Conservation (phyloP, 2,888 invertebrate species). For the Mechanitis mazaeus region DNA sequence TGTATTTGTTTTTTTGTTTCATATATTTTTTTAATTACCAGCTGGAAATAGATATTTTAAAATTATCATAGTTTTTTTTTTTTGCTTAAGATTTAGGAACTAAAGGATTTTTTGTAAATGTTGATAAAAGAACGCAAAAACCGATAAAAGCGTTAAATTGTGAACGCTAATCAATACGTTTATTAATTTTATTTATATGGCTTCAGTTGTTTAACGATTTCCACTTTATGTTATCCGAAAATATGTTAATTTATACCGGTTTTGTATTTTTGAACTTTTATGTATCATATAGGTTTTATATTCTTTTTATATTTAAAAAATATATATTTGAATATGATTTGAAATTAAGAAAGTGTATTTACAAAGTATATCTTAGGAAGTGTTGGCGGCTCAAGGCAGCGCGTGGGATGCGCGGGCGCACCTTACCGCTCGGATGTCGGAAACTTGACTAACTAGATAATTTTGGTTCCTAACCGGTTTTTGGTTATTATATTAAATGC, state of each 20-base stretch:
- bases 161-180: conserved; percentile 7
- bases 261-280: neutral
- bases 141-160: conserved; percentile 16
- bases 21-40: too few relatives aligned
- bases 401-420: conserved; percentile 36
- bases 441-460: conserved; percentile 23
- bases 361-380: conserved; percentile 17
- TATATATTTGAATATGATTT: too few relatives aligned
- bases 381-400: conserved; percentile 31
- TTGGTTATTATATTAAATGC: too few relatives aligned
- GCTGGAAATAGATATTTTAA: too few relatives aligned
- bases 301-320: too few relatives aligned
- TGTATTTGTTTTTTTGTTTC: too few relatives aligned
- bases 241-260: neutral
- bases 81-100: too few relatives aligned
- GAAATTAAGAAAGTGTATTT: conserved; percentile 5
- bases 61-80: too few relatives aligned
- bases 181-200: conserved; percentile 11
- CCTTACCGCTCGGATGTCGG: conserved; percentile 18
- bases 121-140: conserved; percentile 12
- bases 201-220: conserved; percentile 8
- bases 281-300: neutral
- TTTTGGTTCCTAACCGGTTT: conserved; percentile 17
- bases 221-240: neutral
- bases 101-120: neutral